These are phyloP conservation scores for Marronus borbonicus DNA, from an alignment of 2,888 invertebrate genomes.

Conservation along the genomic window DNA sequence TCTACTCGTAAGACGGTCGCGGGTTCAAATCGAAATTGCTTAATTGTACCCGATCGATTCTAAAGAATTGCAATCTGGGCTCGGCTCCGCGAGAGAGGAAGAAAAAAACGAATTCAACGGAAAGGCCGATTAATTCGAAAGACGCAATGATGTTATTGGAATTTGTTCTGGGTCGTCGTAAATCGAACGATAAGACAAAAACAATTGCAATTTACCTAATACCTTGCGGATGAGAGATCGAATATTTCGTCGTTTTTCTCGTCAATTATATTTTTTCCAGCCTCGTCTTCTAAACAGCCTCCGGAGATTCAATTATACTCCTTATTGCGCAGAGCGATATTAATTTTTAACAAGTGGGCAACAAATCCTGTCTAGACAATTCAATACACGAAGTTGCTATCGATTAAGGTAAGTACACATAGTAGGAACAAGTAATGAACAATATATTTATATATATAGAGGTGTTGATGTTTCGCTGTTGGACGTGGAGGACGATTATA, in stretches of 20 bases:
- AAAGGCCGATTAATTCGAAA: background rate
- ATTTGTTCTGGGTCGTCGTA: background rate
- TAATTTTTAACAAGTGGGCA: conserved; percentile 14
- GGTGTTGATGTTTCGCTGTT: no score
- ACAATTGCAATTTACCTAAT: background rate
- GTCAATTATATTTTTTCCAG: background rate
- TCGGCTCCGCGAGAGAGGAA: background rate
- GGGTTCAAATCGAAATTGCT: conserved; percentile 12
- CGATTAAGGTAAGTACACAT: no score
- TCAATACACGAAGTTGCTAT: background rate
- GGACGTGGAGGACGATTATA: no score
- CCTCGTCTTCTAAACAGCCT: background rate
- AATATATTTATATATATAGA: no score
- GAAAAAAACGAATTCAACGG: background rate
- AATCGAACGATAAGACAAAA: background rate
- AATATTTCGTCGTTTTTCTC: background rate
- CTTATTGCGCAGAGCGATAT: conserved; percentile 14
- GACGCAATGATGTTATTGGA: background rate
- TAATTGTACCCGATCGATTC: conserved; percentile 12
- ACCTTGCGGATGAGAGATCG: background rate
- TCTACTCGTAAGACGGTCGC: background rate
- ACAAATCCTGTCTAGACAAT: conserved; percentile 31
- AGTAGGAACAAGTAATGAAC: no score
- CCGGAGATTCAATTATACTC: conserved; percentile 1
- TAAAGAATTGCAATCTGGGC: background rate